Base-by-base conservation (phyloP, 2,888 invertebrate species). In the Endomychus coccineus region DNA sequence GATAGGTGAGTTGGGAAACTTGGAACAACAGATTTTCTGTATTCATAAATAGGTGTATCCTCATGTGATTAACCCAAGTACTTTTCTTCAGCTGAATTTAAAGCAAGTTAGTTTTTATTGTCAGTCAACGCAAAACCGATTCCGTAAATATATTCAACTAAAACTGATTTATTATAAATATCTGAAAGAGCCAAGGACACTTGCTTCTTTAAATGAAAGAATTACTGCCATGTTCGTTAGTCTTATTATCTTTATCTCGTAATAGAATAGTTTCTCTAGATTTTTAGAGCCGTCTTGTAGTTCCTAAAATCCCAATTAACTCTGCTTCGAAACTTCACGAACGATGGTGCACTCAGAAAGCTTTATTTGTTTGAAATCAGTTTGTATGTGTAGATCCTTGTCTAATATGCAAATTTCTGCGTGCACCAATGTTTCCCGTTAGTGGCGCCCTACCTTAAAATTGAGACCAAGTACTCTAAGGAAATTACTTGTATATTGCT, bases 381-480 rank as follows among this genome's bases (percentile, higher is more conserved):
- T 19, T 19, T 19, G 6, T 5, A 7, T 19, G 19, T 6, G 19
- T 19, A 19, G 5, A 19, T 9, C 19, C 9, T 6, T 19, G 7
- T 6, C 5, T 19, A 6, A 19, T 19, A 6, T 19, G 19, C 6
- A 25, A 25, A 5, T 25, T 7, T 10, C 10, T 25, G 7, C 6
- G 5, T 10, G n/a, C 6, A 25, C 6, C n/a, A 28, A 14, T n/a
- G 4, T n/a, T 15, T 28, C 15, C 17, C 17, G 4, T 11, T 37
- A 33, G 22, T 32, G 33, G 33, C 34, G 23, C 30, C 35, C 36
- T 29, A 31, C 35, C 36, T 35, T 31, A 55, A 58, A 60, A 60
- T 59, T 58, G 61, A 62, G 64, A 64, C 64, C 64, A 64, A 60
- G 54, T 59, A 60, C 55, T 58, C 27, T 59, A 61, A 60, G 61